Percentiles rank a stretch among this genome's conserved stretches.
Evolutionary conservation across 2,888 invertebrate species (phyloP).

Genomic region (Epirrhoe alternata): DNA sequence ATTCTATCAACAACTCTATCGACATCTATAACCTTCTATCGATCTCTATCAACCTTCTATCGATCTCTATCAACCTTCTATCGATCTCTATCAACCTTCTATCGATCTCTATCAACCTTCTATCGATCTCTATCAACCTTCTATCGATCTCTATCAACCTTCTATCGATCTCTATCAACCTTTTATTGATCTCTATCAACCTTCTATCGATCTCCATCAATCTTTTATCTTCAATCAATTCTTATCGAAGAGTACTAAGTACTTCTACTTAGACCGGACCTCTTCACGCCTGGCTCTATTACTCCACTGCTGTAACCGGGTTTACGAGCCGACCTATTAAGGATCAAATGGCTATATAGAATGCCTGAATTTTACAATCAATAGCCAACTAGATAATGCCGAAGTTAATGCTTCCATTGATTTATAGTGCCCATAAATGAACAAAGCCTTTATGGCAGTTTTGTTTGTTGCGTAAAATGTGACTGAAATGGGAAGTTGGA

Average conservation of each 20-base stretch:
- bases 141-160: no score
- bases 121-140: no score
- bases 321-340: constrained; percentile 60
- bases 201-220: no score
- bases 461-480: constrained; percentile 41
- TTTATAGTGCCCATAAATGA: constrained; percentile 43
- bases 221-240: no score
- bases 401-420: constrained; percentile 45
- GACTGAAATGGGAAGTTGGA: constrained; percentile 26
- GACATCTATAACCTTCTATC: no score
- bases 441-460: constrained; percentile 40
- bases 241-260: not conserved
- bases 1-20: no score
- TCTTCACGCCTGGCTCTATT: constrained; percentile 53
- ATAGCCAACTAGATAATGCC: constrained; percentile 48
- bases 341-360: constrained; percentile 55
- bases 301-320: constrained; percentile 58
- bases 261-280: constrained; percentile 35
- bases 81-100: no score
- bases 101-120: no score
- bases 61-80: no score
- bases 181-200: no score
- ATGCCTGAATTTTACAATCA: constrained; percentile 50
- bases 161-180: no score
- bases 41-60: no score